Conservation (phyloP, 2,797 vertebrate genomes). For the Avahi laniger region DNA sequence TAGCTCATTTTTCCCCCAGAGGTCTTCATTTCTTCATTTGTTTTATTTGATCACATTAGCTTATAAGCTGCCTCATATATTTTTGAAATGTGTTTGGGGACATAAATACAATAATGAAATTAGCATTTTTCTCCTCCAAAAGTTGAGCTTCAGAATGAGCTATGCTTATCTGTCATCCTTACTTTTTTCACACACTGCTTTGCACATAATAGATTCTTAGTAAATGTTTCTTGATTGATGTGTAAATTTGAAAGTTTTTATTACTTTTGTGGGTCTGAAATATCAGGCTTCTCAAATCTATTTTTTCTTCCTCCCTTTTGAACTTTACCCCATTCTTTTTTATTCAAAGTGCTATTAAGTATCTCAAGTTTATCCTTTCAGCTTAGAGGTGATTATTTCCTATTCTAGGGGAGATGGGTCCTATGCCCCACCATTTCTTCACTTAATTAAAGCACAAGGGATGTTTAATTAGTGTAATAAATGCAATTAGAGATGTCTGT, state of each 20-base stretch:
- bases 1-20: constrained; percentile 62
- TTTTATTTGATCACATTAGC: constrained; percentile 77
- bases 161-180: constrained; percentile 20
- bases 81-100: constrained; percentile 61
- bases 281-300: neutral
- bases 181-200: constrained; percentile 12
- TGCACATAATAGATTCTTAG: neutral
- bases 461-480: constrained; percentile 72
- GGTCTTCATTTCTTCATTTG: constrained; percentile 72
- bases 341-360: neutral
- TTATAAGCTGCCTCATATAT: constrained; percentile 67
- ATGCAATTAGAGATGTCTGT: constrained; percentile 59
- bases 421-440: constrained; percentile 48
- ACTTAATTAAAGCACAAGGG: constrained; percentile 69
- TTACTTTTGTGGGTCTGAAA: neutral
- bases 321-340: constrained; percentile 16
- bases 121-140: constrained; percentile 51
- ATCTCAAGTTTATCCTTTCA: neutral
- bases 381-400: constrained; percentile 11
- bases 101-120: constrained; percentile 69
- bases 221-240: constrained; percentile 49
- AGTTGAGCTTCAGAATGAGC: neutral
- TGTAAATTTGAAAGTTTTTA: constrained; percentile 40
- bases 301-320: neutral
- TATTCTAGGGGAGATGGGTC: constrained; percentile 22